Base-by-base conservation (phyloP, 2,113 vertebrate genomes). In the Engraulis encrasicolus region DNA sequence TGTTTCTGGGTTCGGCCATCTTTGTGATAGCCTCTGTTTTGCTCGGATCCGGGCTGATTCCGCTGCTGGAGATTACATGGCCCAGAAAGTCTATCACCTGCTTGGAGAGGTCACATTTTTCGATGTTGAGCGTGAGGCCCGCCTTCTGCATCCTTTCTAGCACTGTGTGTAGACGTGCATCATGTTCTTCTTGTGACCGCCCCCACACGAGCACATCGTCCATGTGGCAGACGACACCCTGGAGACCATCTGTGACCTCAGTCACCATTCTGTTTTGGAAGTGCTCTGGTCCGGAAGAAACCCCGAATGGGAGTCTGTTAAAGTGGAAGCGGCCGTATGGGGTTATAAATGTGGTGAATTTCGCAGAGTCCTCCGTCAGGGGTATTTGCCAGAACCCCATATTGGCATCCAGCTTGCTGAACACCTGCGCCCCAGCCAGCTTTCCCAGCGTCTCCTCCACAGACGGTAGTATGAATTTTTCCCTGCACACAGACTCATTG, bases 351-450 rank as follows among this genome's bases (percentile, higher is more conserved):
- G 82, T 84, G 0, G 85, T 88, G 0, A 77, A 80, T n/a, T 83
- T 84, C 0, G 74, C 34, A 31, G 85, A 82, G 3, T 91, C 81
- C 1, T 82, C 15, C 2, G 81, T 49, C 0, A 80, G 38, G 0
- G 82, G 89, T 17, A 92, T 79, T 23, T 90, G 84, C 84, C 83
- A 89, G 11, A 90, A 88, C 1, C 86, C 84, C 58, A 50, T 85
- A 12, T 85, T 88, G 0, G 81, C 82, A 15, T 91, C 84, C 2
- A 91, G 34, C 40, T 87, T 89, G 6, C 82, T 82, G 17, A 91
- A 91, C 0, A 83, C 0, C 2, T 45, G 34, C 12, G 61, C 85
- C 4, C 83, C 81, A 1, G 74, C 82, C 15, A 86, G 74, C 40
- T 38, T 45, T 50, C 83, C 78, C 0, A 90, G 74, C 15, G 50